A percentile compares a stretch with the other conserved stretches of the same genome.
phyloP scores from a whole-genome alignment of 2,113 vertebrate genomes.

The Macrotus californicus region DNA sequence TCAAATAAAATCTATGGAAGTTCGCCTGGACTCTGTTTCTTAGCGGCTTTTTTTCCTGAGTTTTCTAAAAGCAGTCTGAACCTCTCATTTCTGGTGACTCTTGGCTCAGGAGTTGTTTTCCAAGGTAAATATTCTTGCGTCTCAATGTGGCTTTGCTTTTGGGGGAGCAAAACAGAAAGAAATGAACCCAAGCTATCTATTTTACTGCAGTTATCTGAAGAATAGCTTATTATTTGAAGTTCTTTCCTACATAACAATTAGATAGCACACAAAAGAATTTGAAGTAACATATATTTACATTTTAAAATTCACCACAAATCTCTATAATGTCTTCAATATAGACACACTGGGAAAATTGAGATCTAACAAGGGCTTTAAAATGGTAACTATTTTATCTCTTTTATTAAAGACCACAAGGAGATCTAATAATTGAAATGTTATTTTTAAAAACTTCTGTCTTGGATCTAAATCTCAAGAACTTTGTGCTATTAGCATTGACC shows the following conservation, averaged over 20 bases:
- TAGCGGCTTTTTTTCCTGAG: background rate
- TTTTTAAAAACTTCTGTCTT: constrained; percentile 63
- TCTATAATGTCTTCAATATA: constrained; percentile 22
- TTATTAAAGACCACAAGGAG: constrained; percentile 69
- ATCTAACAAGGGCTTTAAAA: constrained; percentile 1
- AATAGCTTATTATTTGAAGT: constrained; percentile 31
- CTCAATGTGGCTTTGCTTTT: background rate
- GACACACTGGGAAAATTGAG: background rate
- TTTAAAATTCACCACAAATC: constrained; percentile 19
- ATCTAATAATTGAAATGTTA: constrained; percentile 66
- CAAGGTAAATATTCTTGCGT: background rate
- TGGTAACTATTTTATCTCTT: constrained; percentile 44
- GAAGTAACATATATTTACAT: constrained; percentile 52
- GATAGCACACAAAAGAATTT: constrained; percentile 9
- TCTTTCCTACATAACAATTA: constrained; percentile 43
- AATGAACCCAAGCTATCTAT: background rate
- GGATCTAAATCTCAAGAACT: constrained; percentile 68
- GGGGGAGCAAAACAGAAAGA: background rate
- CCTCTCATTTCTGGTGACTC: background rate
- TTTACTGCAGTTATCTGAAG: background rate
- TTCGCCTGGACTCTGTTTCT: background rate
- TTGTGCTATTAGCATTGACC: constrained; percentile 69
- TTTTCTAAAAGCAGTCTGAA: background rate
- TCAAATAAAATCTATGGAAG: background rate
- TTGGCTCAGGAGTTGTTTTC: background rate